Percentiles rank a stretch among this genome's conserved stretches.
These are phyloP conservation scores for Himalopsyche phryganea DNA, from an alignment of 1,140 invertebrate species.

Conservation along the genomic window DNA sequence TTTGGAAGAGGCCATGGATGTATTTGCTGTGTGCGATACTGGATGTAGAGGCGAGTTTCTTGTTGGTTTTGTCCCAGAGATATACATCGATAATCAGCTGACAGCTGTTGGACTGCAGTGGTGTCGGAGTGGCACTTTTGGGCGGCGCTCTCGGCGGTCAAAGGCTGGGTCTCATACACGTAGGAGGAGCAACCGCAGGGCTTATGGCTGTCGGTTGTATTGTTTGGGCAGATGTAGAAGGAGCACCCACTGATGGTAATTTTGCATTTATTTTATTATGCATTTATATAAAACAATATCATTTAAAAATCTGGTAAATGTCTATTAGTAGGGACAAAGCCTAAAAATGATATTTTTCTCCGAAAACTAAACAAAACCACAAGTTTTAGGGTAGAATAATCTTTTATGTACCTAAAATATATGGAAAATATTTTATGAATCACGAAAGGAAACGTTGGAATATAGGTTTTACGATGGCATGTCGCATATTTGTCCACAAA, in stretches of 20 bases:
- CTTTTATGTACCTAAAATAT: too few relatives aligned
- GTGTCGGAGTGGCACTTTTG: slow-evolving; percentile 78
- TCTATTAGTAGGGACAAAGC: too few relatives aligned
- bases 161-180: slow-evolving; percentile 66
- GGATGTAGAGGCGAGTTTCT: slow-evolving; percentile 62
- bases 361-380: too few relatives aligned
- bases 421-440: too few relatives aligned
- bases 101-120: slow-evolving; percentile 83
- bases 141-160: slow-evolving; percentile 65
- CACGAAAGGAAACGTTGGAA: too few relatives aligned
- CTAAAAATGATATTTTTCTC: too few relatives aligned
- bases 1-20: slow-evolving; percentile 34
- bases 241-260: slow-evolving; percentile 60
- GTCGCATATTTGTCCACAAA: too few relatives aligned
- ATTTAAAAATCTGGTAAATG: too few relatives aligned
- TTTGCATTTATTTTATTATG: neutral
- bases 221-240: slow-evolving; percentile 78
- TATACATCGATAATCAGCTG: slow-evolving; percentile 55
- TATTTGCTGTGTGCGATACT: slow-evolving; percentile 33
- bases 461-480: too few relatives aligned
- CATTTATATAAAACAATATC: too few relatives aligned
- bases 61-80: slow-evolving; percentile 47
- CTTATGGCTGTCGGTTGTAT: slow-evolving; percentile 79
- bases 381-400: too few relatives aligned
- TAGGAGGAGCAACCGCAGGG: slow-evolving; percentile 76